A percentile compares a stretch with the other conserved stretches of the same genome.
phyloP scores from a whole-genome alignment of 37 sponge, comb jelly and placozoan genomes.

The Dysidea cf. avara region DNA sequence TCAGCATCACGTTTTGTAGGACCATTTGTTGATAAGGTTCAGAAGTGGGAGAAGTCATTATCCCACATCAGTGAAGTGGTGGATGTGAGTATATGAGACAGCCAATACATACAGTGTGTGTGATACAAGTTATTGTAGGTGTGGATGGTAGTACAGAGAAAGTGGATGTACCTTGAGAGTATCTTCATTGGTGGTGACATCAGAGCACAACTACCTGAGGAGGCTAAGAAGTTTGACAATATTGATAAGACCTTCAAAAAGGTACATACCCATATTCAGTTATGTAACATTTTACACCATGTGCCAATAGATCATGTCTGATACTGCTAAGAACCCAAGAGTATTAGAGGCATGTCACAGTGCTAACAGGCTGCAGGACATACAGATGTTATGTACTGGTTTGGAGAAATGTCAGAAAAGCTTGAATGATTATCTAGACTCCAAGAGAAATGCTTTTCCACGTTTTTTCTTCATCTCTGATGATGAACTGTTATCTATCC shows the following conservation, averaged over 20 bases:
- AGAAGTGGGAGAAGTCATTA: slow-evolving; percentile 98
- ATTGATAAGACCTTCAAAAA: slow-evolving; percentile 99
- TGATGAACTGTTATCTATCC: slow-evolving; percentile 96
- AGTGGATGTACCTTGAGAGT: slow-evolving; percentile 99
- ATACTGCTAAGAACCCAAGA: slow-evolving; percentile 90
- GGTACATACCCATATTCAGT: too few relatives aligned
- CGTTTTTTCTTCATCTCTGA: slow-evolving; percentile 99
- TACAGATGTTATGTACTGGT: slow-evolving; percentile 81
- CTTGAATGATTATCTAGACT: slow-evolving; percentile 98
- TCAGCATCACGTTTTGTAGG: slow-evolving; percentile 96
- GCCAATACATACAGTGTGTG: too few relatives aligned
- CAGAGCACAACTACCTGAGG: slow-evolving; percentile 95
- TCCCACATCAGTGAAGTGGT: slow-evolving; percentile 99
- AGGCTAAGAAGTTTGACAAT: slow-evolving; percentile 98
- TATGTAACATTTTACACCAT: too few relatives aligned
- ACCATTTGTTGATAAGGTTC: slow-evolving; percentile 95
- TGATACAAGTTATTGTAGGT: too few relatives aligned
- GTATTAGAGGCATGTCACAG: slow-evolving; percentile 92
- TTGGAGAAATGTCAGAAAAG: slow-evolving; percentile 98
- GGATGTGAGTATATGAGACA: slow-evolving; percentile 88
- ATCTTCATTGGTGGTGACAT: slow-evolving; percentile 99
- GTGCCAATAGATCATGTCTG: slow-evolving; percentile 87
- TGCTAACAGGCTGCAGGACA: slow-evolving; percentile 84
- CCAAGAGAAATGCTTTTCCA: slow-evolving; percentile 99
- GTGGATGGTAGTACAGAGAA: slow-evolving; percentile 99